Evolutionary conservation across 2,113 vertebrate genomes (phyloP), one percentile per base, ranked within the genome.

Genomic region (Cyprinus carpio): DNA sequence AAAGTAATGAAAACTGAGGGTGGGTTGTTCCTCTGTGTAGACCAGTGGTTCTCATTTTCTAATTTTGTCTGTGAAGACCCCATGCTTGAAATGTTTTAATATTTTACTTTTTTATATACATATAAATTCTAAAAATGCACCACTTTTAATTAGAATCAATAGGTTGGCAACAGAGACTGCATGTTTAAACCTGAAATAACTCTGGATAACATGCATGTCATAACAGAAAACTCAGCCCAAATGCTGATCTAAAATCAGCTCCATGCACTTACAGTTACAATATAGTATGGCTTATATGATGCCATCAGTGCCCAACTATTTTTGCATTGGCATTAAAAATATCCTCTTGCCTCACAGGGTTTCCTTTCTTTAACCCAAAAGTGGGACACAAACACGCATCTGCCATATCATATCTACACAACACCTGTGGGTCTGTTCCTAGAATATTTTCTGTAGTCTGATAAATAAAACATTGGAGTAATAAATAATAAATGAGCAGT

Each of bases 271-370:
- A 58, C 18, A 34, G 51, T 16, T 34, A 77, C 27, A 56, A 54
- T 23, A 77, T 58, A 60, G 54, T 40, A 60, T 60, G 34, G 54
- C 54, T 31, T 40, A 60, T 60, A 60, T 79, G 76, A 40, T 60
- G 76, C 54, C 54, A 79, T 79, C 76, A 15, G 31, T 62, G 23
- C 3, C 2, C 54, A 78, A 58, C 76, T 78, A 78, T 78, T 58
- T 78, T 60, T 60, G 76, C 34, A 79, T 2, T 78, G 75, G 18
- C 31, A 40, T 79, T 79, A 37, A 79, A 79, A 49, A 60, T 79
- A 79, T 71, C 67, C 34, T 71, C 20, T 71, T 71, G 18, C 76
- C 54, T 62, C 54, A 62, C 34, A 60, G 29, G 18, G 29, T 58
- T 60, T 8, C 75, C 60, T 78, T 58, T 34, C 54, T 60, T 60